These are phyloP conservation scores for Pachyseris speciosa DNA, from an alignment of 64 coral and sea anemone genomes.

Conservation along the genomic window DNA sequence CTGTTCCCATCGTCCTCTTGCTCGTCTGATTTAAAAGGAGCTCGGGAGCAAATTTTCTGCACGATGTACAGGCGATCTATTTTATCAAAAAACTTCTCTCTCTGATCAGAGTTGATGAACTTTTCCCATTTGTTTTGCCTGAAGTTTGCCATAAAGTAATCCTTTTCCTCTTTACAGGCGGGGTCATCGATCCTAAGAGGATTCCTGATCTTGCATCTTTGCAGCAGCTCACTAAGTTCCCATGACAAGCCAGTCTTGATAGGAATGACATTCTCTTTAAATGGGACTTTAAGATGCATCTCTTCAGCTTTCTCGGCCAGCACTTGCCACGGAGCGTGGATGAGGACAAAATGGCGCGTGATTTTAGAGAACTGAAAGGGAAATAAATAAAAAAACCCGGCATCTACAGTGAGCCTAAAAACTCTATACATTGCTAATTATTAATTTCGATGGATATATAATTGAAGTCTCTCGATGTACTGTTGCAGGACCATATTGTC, in stretches of 20 bases:
- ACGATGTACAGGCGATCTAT: not conserved
- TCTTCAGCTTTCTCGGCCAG: conserved; percentile 44
- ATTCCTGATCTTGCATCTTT: not conserved
- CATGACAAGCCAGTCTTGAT: not conserved
- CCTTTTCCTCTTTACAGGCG: not conserved
- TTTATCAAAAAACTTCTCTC: not conserved
- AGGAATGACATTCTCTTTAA: conserved; percentile 44
- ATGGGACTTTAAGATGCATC: conserved; percentile 62
- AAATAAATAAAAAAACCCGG: too few relatives aligned
- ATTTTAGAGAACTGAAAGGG: conserved; percentile 29
- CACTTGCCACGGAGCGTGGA: conserved; percentile 37
- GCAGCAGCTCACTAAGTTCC: not conserved
- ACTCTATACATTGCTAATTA: too few relatives aligned
- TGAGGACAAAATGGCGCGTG: conserved; percentile 68
- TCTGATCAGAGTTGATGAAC: not conserved
- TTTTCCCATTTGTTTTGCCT: not conserved
- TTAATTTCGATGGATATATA: too few relatives aligned
- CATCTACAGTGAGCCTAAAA: too few relatives aligned
- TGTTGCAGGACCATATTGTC: too few relatives aligned
- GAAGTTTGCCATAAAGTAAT: conserved; percentile 52
- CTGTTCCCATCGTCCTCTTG: not conserved
- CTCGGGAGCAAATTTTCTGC: not conserved
- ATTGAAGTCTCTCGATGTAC: too few relatives aligned
- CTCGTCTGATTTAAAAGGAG: not conserved
- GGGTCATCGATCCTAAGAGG: conserved; percentile 50